Conservation (phyloP, 2,797 vertebrate species). For the Urocyon cinereoargenteus region DNA sequence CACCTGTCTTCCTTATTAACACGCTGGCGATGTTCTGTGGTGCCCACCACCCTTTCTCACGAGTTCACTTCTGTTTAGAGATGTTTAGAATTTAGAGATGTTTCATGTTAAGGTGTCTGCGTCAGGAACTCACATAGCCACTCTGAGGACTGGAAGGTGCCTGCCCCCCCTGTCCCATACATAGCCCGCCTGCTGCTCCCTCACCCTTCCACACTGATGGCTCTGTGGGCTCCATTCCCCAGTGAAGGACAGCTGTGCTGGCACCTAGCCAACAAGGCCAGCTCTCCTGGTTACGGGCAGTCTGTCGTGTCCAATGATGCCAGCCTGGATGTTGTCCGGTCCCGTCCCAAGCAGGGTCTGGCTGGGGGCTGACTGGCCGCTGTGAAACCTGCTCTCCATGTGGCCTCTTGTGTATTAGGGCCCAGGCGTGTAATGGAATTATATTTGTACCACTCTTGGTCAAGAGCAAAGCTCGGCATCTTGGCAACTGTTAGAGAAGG, state of each 20-base stretch:
- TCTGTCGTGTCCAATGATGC: background rate
- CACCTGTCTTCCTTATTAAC: conserved; percentile 34
- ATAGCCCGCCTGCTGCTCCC: background rate
- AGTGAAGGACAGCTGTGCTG: background rate
- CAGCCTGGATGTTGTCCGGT: background rate
- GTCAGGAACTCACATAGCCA: background rate
- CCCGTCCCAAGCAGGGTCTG: background rate
- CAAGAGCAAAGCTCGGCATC: background rate
- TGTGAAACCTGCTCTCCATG: background rate
- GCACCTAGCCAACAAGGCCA: background rate
- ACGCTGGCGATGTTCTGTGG: conserved; percentile 55
- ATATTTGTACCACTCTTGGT: background rate
- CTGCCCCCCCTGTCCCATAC: accelerated
- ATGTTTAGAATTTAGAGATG: background rate
- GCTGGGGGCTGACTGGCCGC: background rate
- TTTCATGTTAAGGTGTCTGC: background rate
- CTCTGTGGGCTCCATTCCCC: background rate
- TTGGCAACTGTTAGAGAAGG: background rate
- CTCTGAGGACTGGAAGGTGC: accelerated
- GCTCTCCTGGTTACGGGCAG: background rate
- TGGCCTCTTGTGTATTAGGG: background rate
- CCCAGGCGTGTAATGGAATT: background rate
- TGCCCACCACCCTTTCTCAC: conserved; percentile 59
- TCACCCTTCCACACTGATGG: conserved; percentile 21
- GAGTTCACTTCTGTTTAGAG: conserved; percentile 37